A percentile compares a stretch with the other conserved stretches of the same genome.
Conservation (phyloP, 2,113 vertebrate genomes). For the Ctenomys sociabilis region DNA sequence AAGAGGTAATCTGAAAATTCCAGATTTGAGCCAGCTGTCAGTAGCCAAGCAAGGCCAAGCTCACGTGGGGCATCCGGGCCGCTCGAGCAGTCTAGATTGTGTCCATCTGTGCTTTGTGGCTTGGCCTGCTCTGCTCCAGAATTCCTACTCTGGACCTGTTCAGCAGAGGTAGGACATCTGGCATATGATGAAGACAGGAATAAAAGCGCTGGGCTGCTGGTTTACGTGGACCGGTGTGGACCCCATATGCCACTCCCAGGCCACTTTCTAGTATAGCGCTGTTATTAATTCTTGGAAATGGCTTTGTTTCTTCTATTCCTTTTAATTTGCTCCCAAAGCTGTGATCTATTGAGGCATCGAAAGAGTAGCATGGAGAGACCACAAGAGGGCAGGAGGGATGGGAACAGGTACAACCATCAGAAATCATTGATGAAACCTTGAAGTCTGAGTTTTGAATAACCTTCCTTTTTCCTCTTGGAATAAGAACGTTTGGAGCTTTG, state of each 20-base stretch:
- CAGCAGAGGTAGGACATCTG: too few species aligned
- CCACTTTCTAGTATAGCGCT: neutral
- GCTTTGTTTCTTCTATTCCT: neutral
- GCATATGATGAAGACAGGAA: neutral
- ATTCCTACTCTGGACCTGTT: neutral
- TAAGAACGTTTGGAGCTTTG: neutral
- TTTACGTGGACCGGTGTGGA: neutral
- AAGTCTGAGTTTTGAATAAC: neutral
- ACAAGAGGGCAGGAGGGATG: neutral
- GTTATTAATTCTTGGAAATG: neutral
- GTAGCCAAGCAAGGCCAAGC: slow-evolving; percentile 5
- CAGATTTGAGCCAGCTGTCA: slow-evolving; percentile 32
- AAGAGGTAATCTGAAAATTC: slow-evolving; percentile 53
- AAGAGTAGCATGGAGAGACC: neutral
- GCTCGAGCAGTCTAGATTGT: neutral
- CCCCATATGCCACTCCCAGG: neutral
- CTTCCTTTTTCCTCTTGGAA: neutral
- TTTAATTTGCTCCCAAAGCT: neutral
- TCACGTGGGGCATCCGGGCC: neutral
- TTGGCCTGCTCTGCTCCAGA: neutral
- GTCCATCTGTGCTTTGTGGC: neutral
- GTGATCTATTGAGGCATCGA: neutral
- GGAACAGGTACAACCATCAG: neutral
- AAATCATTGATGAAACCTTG: neutral
- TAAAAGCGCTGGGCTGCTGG: neutral